Base-by-base conservation (phyloP, 2,888 invertebrate species). In the Embidobia sp. region DNA sequence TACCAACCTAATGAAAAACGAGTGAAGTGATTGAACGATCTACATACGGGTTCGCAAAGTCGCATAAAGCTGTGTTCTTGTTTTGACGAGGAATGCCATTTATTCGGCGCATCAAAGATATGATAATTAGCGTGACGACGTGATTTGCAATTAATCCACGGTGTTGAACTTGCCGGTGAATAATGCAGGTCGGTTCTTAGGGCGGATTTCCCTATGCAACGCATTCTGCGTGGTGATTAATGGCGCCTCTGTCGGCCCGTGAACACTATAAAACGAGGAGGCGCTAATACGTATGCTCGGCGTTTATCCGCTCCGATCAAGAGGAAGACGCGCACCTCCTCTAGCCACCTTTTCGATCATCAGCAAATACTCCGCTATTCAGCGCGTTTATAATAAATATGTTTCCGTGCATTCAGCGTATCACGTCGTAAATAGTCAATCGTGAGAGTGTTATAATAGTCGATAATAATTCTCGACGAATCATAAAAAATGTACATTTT, bases 71-170 rank as follows among this genome's bases (percentile, higher is more conserved):
- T 7, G 7, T 31, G 48, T 53, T 75, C 57, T 57, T 51, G 55
- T 49, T 69, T 64, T 3, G 48, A 1, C 19, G 27, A 2, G 11
- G 18, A 49, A 37, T 42, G 53, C 29, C 55, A 48, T 75, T 55
- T 57, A 33, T 55, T 33, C 74, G 63, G 59, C 29, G 35, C 64
- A 42, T 63, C 61, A 64, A 72, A 79, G 82, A 82, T 82, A 82
- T 82, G 81, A 80, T 80, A 82, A 81, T 80, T 78, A 78, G 74
- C 81, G 78, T 77, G 81, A 81, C 82, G 81, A 82, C 82, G 79
- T 82, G 84, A 85, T 85, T 80, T 82, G 83, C 85, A 85, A 85
- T 85, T 86, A 85, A 86, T 86, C 84, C 83, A 82, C 85, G 83
- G 81, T 64, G 74, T 79, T 33, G 80, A 78, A 81, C 79, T 72